A percentile compares a stretch with the other conserved stretches of the same genome.
Conservation (phyloP, 2,113 vertebrate genomes). For the Synodontis membranacea region DNA sequence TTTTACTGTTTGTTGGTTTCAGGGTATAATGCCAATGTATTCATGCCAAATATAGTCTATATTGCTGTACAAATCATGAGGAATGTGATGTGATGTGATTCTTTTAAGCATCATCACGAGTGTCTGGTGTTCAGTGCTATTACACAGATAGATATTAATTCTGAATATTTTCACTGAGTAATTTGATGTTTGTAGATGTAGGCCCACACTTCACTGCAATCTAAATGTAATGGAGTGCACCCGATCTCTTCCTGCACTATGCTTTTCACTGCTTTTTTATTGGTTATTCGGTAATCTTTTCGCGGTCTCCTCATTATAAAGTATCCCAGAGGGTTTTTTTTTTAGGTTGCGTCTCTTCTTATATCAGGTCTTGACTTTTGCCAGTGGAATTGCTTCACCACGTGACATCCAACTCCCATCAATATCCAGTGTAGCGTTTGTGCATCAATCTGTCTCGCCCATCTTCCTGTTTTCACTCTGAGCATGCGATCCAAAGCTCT, state of each 20-base stretch:
- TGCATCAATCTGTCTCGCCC: neutral
- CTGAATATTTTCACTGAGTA: slow-evolving; percentile 17
- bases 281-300: slow-evolving; percentile 5
- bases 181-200: slow-evolving; percentile 56
- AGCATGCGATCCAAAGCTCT: slow-evolving; percentile 16
- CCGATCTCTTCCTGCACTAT: slow-evolving; percentile 31
- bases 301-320: neutral
- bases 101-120: neutral
- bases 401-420: neutral
- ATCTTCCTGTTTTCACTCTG: neutral
- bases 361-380: neutral
- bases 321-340: neutral
- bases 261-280: neutral
- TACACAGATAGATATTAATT: neutral
- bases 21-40: neutral
- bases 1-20: neutral
- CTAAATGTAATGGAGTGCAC: slow-evolving; percentile 67
- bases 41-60: neutral
- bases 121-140: neutral
- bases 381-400: neutral
- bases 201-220: slow-evolving; percentile 52
- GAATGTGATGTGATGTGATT: neutral
- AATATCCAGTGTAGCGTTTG: neutral
- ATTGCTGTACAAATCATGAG: neutral
- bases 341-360: neutral